Evolutionary conservation across 1,140 invertebrate species (phyloP).

Genomic region (Vollenhovia emeryi): DNA sequence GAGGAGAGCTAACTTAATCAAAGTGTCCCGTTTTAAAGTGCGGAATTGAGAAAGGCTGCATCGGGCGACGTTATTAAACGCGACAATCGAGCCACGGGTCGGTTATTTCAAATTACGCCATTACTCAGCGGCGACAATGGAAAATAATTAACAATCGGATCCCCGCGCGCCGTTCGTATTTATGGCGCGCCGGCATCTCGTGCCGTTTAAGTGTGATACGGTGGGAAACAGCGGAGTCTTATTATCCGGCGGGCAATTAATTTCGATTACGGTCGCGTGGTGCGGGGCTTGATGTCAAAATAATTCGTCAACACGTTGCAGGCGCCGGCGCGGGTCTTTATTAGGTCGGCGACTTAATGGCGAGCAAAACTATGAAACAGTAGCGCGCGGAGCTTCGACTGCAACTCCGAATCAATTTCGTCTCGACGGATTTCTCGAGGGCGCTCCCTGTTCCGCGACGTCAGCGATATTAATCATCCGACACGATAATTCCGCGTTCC

Average conservation of each 20-base stretch:
- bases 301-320: constrained; percentile 33
- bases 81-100: background rate
- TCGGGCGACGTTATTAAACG: background rate
- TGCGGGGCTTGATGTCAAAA: background rate
- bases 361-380: constrained; percentile 13
- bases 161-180: constrained; percentile 2
- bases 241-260: constrained; percentile 47
- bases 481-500: constrained; percentile 4
- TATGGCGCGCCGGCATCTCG: background rate
- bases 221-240: constrained; percentile 24
- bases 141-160: constrained; percentile 40
- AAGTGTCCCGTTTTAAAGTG: background rate
- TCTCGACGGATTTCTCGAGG: constrained; percentile 26
- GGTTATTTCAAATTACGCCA: background rate
- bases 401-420: constrained; percentile 30
- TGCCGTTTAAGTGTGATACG: constrained; percentile 20
- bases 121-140: constrained; percentile 26
- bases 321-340: constrained; percentile 20
- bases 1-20: background rate
- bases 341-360: constrained; percentile 11
- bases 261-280: constrained; percentile 13
- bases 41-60: background rate
- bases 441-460: background rate
- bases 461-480: constrained; percentile 39
- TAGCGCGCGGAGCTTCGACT: background rate